Evolutionary conservation across 2,797 vertebrate genomes (phyloP).

Genomic region (Avahi laniger): DNA sequence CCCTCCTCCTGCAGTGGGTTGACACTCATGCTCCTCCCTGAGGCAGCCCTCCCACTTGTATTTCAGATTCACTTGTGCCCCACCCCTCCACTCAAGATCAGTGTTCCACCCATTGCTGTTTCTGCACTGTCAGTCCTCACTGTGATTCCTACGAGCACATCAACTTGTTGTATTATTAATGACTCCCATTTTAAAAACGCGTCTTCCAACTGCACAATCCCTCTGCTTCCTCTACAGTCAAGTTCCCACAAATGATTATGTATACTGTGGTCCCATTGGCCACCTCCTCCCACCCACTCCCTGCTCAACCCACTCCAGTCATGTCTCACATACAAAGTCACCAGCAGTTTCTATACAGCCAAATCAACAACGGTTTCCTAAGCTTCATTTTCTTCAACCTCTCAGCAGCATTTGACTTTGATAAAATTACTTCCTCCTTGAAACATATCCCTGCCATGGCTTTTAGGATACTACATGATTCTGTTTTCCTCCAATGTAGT

Average conservation of each 20-base stretch:
- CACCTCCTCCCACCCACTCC: not conserved
- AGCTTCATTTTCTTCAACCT: not conserved
- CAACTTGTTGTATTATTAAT: not conserved
- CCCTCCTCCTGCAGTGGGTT: no score
- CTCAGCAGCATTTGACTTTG: not conserved
- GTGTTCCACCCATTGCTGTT: accelerated
- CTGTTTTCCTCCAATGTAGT: not conserved
- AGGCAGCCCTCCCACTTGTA: not conserved
- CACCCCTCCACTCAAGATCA: not conserved
- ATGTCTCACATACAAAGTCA: not conserved
- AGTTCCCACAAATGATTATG: not conserved
- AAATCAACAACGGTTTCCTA: not conserved
- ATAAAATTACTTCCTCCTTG: not conserved
- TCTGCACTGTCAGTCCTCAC: not conserved
- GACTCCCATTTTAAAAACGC: not conserved
- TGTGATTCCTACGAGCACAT: not conserved
- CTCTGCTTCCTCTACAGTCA: not conserved
- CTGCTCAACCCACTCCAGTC: not conserved
- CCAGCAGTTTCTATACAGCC: not conserved
- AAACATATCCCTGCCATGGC: not conserved
- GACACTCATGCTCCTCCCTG: not conserved
- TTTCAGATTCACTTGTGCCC: not conserved
- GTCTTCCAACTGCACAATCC: not conserved
- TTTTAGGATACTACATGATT: not conserved
- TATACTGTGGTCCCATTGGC: not conserved